Percentiles rank a stretch among this genome's conserved stretches.
phyloP scores from a whole-genome alignment of 2,797 vertebrate genomes.

The Hydrocynus forskahlii region DNA sequence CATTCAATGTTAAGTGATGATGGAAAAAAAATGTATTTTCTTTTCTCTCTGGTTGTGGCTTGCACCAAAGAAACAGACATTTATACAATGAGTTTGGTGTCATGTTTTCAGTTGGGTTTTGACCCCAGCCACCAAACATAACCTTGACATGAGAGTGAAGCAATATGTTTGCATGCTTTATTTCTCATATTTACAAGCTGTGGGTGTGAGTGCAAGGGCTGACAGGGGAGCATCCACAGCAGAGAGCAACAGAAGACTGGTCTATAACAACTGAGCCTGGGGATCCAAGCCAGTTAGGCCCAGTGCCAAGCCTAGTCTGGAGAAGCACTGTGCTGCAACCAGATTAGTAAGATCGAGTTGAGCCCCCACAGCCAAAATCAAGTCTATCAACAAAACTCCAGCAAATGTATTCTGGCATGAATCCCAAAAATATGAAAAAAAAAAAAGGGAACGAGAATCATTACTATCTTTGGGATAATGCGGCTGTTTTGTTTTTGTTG shows the following conservation, averaged over 20 bases:
- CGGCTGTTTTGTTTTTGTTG: not conserved
- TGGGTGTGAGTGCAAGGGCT: constrained; percentile 18
- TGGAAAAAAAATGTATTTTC: too few species aligned
- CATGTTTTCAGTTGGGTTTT: not conserved
- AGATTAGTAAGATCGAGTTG: constrained; percentile 57
- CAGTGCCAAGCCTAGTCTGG: constrained; percentile 50
- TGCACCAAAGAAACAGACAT: constrained; percentile 14
- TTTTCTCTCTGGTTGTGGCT: not conserved
- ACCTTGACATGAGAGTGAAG: constrained; percentile 1
- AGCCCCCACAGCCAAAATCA: constrained; percentile 49
- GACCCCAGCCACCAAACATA: constrained; percentile 9
- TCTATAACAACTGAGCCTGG: constrained; percentile 46
- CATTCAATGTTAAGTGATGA: too few species aligned
- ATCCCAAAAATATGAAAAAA: constrained; percentile 41
- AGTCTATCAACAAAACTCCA: constrained; percentile 45
- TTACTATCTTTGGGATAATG: constrained; percentile 37
- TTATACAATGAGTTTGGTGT: not conserved
- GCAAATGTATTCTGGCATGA: constrained; percentile 46
- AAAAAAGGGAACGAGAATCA: constrained; percentile 39
- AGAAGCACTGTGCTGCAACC: constrained; percentile 48
- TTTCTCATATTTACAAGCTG: constrained; percentile 31
- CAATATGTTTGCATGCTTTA: constrained; percentile 6
- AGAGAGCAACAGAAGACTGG: constrained; percentile 40
- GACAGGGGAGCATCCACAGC: constrained; percentile 25
- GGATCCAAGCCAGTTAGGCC: constrained; percentile 49